A percentile compares a stretch with the other conserved stretches of the same genome.
Conservation (phyloP, 2,797 vertebrate genomes). For the Linurgus olivaceus region DNA sequence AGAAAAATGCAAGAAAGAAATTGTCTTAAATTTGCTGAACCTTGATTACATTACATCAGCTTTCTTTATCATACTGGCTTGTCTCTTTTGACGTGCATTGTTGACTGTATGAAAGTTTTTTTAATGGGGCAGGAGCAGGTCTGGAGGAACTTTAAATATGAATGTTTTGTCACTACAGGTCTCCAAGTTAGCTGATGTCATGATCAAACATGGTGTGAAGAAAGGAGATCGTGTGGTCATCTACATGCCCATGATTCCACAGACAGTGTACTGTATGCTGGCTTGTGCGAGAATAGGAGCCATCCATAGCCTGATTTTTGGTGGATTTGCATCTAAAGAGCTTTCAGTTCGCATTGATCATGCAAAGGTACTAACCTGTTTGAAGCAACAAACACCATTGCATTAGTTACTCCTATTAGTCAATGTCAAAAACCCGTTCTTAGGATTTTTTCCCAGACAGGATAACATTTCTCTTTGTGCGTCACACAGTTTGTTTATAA, state of each 20-base stretch:
- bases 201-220: slow-evolving; percentile 85
- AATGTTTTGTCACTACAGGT: slow-evolving; percentile 74
- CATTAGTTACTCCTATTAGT: not conserved
- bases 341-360: slow-evolving; percentile 91
- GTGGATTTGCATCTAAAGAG: slow-evolving; percentile 95
- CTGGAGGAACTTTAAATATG: not conserved
- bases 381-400: not conserved
- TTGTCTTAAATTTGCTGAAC: not conserved
- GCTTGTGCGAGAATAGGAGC: slow-evolving; percentile 94
- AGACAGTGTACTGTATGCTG: slow-evolving; percentile 94
- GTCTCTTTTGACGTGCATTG: not conserved
- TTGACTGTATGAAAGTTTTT: not conserved
- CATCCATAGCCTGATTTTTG: slow-evolving; percentile 96
- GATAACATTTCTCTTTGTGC: not conserved
- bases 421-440: not conserved
- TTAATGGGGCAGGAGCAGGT: not conserved
- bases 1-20: not conserved
- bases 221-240: slow-evolving; percentile 93
- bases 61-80: not conserved
- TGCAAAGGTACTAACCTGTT: slow-evolving; percentile 82
- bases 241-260: slow-evolving; percentile 98
- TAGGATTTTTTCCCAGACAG: not conserved
- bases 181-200: slow-evolving; percentile 89
- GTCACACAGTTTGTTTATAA: not conserved
- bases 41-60: not conserved